Conservation (phyloP, 2,797 vertebrate genomes). For the Borostomias antarcticus region DNA sequence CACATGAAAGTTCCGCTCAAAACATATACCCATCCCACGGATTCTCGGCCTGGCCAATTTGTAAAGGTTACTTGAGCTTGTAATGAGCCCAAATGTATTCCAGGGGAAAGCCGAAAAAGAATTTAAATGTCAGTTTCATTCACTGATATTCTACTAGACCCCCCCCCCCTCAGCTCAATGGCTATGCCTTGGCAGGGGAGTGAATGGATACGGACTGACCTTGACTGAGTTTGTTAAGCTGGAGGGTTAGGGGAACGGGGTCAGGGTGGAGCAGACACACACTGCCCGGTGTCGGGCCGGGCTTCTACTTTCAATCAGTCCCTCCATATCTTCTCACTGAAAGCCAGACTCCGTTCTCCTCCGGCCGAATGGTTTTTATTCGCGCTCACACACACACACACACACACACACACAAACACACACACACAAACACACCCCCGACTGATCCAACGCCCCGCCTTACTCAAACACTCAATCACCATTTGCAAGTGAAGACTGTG, state of each 20-base stretch:
- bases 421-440: slow-evolving; percentile 26
- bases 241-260: slow-evolving; percentile 49
- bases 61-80: slow-evolving; percentile 34
- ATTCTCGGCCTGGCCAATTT: slow-evolving; percentile 28
- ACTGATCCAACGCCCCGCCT: slow-evolving; percentile 7
- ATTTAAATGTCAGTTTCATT: slow-evolving; percentile 46
- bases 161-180: slow-evolving; percentile 17
- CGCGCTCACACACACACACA: not conserved
- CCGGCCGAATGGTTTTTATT: slow-evolving; percentile 17
- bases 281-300: slow-evolving; percentile 41
- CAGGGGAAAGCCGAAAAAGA: slow-evolving; percentile 10
- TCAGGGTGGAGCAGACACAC: slow-evolving; percentile 37
- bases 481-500: slow-evolving; percentile 29
- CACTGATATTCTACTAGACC: slow-evolving; percentile 24
- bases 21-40: slow-evolving; percentile 3
- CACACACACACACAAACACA: not conserved
- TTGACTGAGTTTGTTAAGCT: slow-evolving; percentile 62
- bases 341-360: slow-evolving; percentile 59
- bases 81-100: slow-evolving; percentile 44
- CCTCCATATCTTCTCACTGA: slow-evolving; percentile 36
- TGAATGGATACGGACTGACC: slow-evolving; percentile 60
- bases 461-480: slow-evolving; percentile 37
- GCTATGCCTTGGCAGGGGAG: slow-evolving; percentile 34
- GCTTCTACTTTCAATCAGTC: slow-evolving; percentile 54
- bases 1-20: slow-evolving; percentile 9